Conservation (phyloP, 2,113 vertebrate species). For the Etheostoma spectabile region DNA sequence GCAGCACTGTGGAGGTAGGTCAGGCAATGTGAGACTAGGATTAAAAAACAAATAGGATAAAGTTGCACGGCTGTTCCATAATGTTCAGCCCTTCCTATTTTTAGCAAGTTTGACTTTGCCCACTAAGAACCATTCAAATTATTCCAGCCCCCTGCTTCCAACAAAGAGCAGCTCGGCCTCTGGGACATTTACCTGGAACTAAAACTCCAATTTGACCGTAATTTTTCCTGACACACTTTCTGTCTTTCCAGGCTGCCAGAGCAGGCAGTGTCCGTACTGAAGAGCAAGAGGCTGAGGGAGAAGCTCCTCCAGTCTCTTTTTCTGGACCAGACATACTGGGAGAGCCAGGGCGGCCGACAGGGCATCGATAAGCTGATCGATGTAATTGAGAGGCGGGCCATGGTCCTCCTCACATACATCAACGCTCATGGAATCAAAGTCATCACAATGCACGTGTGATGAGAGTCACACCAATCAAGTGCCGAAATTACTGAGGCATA, state of each 20-base stretch:
- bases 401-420: slow-evolving; percentile 93
- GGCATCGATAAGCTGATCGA: slow-evolving; percentile 97
- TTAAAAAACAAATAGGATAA: too few relatives aligned
- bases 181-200: neutral
- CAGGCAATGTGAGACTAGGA: too few relatives aligned
- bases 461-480: neutral
- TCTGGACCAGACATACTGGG: slow-evolving; percentile 94
- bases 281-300: slow-evolving; percentile 89
- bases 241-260: slow-evolving; percentile 88
- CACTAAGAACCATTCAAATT: neutral
- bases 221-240: neutral
- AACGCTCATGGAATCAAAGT: slow-evolving; percentile 91
- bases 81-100: too few relatives aligned
- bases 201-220: neutral
- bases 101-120: too few relatives aligned
- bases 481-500: neutral
- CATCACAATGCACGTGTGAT: slow-evolving; percentile 88
- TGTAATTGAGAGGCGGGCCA: slow-evolving; percentile 91
- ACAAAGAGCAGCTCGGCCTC: neutral
- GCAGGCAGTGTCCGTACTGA: slow-evolving; percentile 90
- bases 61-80: too few relatives aligned
- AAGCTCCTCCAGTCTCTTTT: slow-evolving; percentile 97
- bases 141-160: neutral
- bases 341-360: slow-evolving; percentile 93
- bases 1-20: too few relatives aligned